A percentile compares a stretch with the other conserved stretches of the same genome.
phyloP scores from a whole-genome alignment of 2,113 vertebrate genomes.

The Hymenochirus boettgeri region DNA sequence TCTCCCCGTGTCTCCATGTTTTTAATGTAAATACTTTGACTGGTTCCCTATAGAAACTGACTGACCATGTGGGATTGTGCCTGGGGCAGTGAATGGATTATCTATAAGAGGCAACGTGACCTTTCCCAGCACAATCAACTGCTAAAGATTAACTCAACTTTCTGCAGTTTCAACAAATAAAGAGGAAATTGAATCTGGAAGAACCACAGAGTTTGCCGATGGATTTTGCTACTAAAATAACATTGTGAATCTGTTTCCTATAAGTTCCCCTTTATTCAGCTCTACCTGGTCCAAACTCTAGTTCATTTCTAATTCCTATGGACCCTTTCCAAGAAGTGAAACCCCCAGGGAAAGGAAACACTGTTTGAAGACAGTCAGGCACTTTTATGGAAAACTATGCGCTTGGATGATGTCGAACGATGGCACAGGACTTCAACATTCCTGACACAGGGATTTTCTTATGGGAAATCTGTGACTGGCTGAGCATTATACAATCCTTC shows the following conservation, averaged over 20 bases:
- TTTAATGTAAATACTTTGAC: no score
- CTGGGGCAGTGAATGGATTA: no score
- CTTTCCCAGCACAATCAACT: neutral
- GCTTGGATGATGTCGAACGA: neutral
- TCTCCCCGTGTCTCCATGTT: no score
- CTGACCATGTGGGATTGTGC: no score
- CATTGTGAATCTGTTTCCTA: no score
- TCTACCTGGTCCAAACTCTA: neutral
- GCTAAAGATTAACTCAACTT: conserved; percentile 12
- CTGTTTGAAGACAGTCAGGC: neutral
- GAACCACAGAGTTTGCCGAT: no score
- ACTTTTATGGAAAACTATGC: conserved; percentile 30
- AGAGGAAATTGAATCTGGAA: no score
- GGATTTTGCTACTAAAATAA: no score
- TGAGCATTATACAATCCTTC: conserved; percentile 3
- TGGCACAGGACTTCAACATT: conserved; percentile 1
- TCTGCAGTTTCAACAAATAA: no score
- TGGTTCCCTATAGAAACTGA: no score
- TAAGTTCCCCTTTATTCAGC: neutral
- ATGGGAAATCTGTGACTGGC: neutral
- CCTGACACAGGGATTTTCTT: conserved; percentile 25
- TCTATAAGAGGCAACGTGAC: neutral
- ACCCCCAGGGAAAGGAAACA: neutral
- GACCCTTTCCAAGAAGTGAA: no score
- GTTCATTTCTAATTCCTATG: neutral